These are phyloP conservation scores for Scleropages formosus DNA, from an alignment of 2,797 vertebrate genomes.

Conservation along the genomic window DNA sequence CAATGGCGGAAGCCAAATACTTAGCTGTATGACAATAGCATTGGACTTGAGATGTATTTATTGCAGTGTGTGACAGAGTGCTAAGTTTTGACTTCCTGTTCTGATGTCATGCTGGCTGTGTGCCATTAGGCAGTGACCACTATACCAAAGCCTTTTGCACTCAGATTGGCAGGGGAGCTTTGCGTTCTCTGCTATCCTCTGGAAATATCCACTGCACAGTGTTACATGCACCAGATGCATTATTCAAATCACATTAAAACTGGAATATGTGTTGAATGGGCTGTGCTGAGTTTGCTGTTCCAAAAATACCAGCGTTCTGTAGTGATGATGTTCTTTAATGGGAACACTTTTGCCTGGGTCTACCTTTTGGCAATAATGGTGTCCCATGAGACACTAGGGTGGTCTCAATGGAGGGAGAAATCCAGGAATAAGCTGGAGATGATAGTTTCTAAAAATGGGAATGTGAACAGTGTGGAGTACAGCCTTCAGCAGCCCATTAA, in stretches of 20 bases:
- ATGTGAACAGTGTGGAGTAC: not conserved
- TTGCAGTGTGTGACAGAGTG: not conserved
- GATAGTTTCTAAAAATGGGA: conserved; percentile 4
- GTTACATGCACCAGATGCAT: not conserved
- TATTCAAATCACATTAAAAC: conserved; percentile 9
- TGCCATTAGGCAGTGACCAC: not conserved
- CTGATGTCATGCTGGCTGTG: not conserved
- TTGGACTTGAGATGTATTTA: not conserved
- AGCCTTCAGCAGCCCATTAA: too few relatives aligned
- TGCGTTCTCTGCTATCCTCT: not conserved
- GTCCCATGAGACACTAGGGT: not conserved
- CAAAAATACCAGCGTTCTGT: not conserved
- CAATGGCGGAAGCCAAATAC: too few relatives aligned
- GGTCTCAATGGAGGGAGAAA: not conserved
- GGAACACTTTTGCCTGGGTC: not conserved
- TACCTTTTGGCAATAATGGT: conserved; percentile 2
- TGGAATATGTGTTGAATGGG: not conserved
- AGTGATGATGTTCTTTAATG: not conserved
- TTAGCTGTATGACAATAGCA: too few relatives aligned
- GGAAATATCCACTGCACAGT: not conserved
- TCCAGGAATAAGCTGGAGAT: not conserved
- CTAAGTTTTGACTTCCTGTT: not conserved
- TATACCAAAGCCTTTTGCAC: not conserved
- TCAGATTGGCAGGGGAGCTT: not conserved
- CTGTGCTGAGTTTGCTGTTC: conserved; percentile 15